A percentile compares a stretch with the other conserved stretches of the same genome.
Evolutionary conservation across 2,797 vertebrate genomes (phyloP).

Genomic region (Heliangelus exortis): DNA sequence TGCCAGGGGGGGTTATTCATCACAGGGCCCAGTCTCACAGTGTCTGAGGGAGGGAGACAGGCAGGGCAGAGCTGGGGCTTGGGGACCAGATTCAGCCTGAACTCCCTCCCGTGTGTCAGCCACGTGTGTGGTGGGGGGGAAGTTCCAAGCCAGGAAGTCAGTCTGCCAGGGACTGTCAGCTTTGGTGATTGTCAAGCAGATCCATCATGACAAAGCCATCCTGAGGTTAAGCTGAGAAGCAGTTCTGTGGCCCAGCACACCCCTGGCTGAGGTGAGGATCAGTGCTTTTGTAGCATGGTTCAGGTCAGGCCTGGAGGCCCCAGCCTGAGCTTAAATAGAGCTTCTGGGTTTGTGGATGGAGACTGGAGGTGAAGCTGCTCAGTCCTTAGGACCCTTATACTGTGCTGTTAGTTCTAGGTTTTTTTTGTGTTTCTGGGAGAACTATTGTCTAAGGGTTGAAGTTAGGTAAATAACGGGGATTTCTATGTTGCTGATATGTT

Average conservation of each 20-base stretch:
- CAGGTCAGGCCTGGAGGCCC: not conserved
- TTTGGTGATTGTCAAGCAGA: not conserved
- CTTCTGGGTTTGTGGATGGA: not conserved
- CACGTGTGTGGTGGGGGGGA: not conserved
- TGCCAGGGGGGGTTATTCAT: not conserved
- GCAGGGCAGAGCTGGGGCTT: not conserved
- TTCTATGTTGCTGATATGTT: not conserved
- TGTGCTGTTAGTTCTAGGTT: not conserved
- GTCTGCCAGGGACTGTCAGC: not conserved
- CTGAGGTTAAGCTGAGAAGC: not conserved
- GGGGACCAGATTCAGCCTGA: not conserved
- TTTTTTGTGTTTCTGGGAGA: not conserved
- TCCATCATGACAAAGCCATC: not conserved
- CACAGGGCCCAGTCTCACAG: not conserved
- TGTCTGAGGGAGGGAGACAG: not conserved
- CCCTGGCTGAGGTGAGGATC: not conserved
- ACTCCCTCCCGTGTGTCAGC: not conserved
- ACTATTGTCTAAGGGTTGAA: not conserved
- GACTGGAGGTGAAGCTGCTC: not conserved
- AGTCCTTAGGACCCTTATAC: not conserved
- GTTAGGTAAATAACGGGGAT: not conserved
- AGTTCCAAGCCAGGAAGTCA: not conserved
- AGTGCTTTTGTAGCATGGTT: not conserved
- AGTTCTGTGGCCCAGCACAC: not conserved
- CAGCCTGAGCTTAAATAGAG: not conserved